phyloP scores from a whole-genome alignment of 2,113 vertebrate species.

The Lamprologus ornatipinnis region DNA sequence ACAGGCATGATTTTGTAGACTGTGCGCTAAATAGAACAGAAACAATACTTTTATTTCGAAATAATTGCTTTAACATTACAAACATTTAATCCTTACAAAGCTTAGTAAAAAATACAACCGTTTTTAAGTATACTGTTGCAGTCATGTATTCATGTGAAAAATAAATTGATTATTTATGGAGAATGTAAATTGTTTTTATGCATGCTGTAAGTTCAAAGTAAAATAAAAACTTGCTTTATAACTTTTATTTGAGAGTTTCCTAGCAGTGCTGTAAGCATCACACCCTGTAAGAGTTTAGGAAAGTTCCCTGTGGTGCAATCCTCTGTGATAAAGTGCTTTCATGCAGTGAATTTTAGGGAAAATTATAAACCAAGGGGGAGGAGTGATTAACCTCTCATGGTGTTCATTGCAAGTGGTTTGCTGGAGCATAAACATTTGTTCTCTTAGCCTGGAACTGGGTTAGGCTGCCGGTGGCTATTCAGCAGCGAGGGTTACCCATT shows the following conservation, averaged over 20 bases:
- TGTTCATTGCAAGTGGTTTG: not conserved
- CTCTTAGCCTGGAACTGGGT: not conserved
- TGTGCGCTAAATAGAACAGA: not conserved
- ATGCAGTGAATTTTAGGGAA: slow-evolving; percentile 6
- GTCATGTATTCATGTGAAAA: not conserved
- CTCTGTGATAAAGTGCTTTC: slow-evolving; percentile 43
- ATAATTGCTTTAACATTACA: not conserved
- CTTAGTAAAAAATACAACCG: not conserved
- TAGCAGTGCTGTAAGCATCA: not conserved
- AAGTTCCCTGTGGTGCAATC: not conserved
- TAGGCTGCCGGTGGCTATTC: not conserved
- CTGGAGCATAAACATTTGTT: not conserved
- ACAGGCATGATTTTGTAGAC: not conserved
- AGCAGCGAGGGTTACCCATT: slow-evolving; percentile 76
- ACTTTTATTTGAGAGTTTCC: not conserved
- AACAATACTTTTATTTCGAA: not conserved
- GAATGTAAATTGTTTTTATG: not conserved
- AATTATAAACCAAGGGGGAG: not conserved
- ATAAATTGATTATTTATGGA: not conserved
- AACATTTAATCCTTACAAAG: not conserved
- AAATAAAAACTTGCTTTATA: not conserved
- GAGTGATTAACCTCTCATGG: not conserved
- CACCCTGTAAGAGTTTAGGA: not conserved
- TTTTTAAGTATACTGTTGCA: not conserved
- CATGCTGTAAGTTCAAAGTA: not conserved